Conservation (phyloP, 2,797 vertebrate genomes). For the Melanotaenia pygmaea region DNA sequence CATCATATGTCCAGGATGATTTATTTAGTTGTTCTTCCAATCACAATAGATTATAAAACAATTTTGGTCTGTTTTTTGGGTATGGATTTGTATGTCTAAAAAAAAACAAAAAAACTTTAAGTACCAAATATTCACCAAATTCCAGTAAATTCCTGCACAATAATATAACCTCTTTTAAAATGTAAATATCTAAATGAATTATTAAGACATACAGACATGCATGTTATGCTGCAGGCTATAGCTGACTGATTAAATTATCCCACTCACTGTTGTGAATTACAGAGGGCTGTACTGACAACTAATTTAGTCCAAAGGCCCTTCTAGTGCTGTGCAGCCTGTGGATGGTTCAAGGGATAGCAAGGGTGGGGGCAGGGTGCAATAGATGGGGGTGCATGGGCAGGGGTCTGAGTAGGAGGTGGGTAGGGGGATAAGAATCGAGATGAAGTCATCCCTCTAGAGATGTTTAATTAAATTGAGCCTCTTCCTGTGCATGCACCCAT, state of each 20-base stretch:
- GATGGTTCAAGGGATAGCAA: slow-evolving; percentile 32
- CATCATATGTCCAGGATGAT: background rate
- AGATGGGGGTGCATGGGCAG: slow-evolving; percentile 23
- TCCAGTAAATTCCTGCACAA: no score
- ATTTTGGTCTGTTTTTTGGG: slow-evolving; percentile 2
- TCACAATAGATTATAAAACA: slow-evolving; percentile 7
- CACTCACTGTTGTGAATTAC: slow-evolving; percentile 62
- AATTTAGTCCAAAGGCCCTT: slow-evolving; percentile 63
- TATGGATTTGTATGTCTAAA: slow-evolving; percentile 17
- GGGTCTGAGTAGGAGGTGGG: slow-evolving; percentile 18
- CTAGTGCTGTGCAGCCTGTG: slow-evolving; percentile 45
- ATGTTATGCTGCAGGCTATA: slow-evolving; percentile 48
- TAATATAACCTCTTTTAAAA: no score
- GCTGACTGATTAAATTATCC: slow-evolving; percentile 72
- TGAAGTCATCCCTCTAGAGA: slow-evolving; percentile 79
- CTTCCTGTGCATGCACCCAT: slow-evolving; percentile 36
- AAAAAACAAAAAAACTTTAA: no score
- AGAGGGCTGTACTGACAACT: slow-evolving; percentile 56
- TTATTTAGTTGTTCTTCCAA: background rate
- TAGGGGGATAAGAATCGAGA: slow-evolving; percentile 44
- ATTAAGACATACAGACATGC: slow-evolving; percentile 1
- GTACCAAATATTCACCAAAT: no score
- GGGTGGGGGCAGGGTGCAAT: slow-evolving; percentile 31
- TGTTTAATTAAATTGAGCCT: slow-evolving; percentile 64
- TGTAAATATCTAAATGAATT: no score